Base-by-base conservation (phyloP, 2,888 invertebrate genomes). In the Volucella inanis region DNA sequence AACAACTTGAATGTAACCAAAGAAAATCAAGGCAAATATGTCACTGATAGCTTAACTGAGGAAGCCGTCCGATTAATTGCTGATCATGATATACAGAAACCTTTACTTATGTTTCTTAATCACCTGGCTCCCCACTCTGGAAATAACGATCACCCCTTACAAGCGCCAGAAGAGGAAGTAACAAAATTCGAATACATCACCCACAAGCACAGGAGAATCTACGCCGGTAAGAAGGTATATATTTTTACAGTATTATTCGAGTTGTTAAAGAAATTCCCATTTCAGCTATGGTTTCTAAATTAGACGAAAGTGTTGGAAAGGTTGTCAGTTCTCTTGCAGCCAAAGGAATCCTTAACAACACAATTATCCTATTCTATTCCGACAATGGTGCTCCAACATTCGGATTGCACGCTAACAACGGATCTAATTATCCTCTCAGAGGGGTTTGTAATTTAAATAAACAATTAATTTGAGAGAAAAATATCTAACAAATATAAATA, bases 321-420 rank as follows among this genome's bases (percentile, higher is more conserved):
- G 94, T 98, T 9, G 93, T 97, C 0, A 90, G 94, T 62, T 94
- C 96, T 2, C 92, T 98, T 52, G 92, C 94, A 31, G 90, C 93
- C 0, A 94, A 94, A 83, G 93, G 93, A 3, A 95, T 98, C 91
- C 92, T 98, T 84, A 93, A 97, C 59, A 95, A 98, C 90, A 96
- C 97, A 0, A 94, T 98, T 39, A 93, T 98, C 70, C 91, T 97
- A 0, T 98, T 98, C 90, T 94, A 96, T 87, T 96, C 97, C 8
- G 98, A 98, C 90, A 98, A 98, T 90, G 97, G 98, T 0, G 97
- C 95, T 0, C 96, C 96, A 77, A 95, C 96, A 0, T 91, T 93
- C 68, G 97, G 97, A 0, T 88, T 93, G 55, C 94, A 95, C 89
- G 90, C 93, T 59, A 98, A 96, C 91, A 94, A 94, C 70, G 96